Conservation (phyloP, 2,888 invertebrate species). For the Troglohyphantes excavatus region DNA sequence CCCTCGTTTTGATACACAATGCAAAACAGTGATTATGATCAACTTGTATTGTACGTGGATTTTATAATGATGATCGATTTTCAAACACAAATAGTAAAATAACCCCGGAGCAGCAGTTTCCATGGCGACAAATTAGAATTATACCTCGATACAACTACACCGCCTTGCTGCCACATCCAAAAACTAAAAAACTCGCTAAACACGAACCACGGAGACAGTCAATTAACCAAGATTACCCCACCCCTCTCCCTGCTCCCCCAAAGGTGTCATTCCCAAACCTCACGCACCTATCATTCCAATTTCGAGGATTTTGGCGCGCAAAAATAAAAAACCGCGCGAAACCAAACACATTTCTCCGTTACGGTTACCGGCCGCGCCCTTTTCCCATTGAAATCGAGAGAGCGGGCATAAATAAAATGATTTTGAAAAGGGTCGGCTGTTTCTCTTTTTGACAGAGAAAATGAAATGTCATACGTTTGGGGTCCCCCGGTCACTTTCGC, state of each 20-base stretch:
- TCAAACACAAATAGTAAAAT: too few relatives aligned
- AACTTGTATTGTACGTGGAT: too few relatives aligned
- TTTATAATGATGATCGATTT: too few relatives aligned
- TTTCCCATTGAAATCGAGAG: not conserved
- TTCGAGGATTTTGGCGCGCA: not conserved
- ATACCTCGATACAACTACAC: not conserved
- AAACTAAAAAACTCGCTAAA: not conserved
- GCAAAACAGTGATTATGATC: too few relatives aligned
- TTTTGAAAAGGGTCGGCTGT: not conserved
- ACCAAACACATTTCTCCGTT: not conserved
- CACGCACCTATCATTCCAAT: not conserved
- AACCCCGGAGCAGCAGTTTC: too few relatives aligned
- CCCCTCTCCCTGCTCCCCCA: not conserved
- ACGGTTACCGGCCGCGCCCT: conserved; percentile 18
- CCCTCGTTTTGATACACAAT: too few relatives aligned
- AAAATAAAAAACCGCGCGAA: conserved; percentile 7
- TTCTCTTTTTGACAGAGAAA: conserved; percentile 36
- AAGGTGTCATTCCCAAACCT: not conserved
- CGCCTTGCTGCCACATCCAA: not conserved
- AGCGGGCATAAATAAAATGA: conserved; percentile 6
- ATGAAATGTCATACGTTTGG: conserved; percentile 34
- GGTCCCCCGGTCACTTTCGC: conserved; percentile 21
- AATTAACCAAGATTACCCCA: not conserved
- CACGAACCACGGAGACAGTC: not conserved
- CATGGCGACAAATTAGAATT: too few relatives aligned